Conservation (phyloP, 2,888 invertebrate species). For the Conistra vaccinii region DNA sequence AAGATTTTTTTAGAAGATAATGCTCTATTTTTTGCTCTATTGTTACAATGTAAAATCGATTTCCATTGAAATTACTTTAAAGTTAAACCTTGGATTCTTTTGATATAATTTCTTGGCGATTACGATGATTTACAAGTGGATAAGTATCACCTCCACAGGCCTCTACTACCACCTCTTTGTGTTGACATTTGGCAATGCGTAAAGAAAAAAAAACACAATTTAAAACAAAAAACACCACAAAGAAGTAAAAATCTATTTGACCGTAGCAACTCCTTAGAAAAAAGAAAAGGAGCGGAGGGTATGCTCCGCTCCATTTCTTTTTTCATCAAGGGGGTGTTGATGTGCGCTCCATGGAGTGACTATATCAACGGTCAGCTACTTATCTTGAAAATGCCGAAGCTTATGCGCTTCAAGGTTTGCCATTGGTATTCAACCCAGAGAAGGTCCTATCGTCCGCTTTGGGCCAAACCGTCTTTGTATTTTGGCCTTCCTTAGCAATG, state of each 20-base stretch:
- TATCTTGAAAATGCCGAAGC: not conserved
- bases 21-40: conserved; percentile 33
- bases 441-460: not conserved
- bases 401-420: not conserved
- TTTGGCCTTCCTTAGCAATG: conserved; percentile 7
- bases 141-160: conserved; percentile 20
- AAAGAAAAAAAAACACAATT: not conserved
- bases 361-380: not conserved
- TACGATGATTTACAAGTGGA: not conserved
- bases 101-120: conserved; percentile 21
- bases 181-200: not conserved
- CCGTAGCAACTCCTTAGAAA: not conserved
- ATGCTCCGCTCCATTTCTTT: too few relatives aligned
- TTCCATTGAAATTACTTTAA: conserved; percentile 42
- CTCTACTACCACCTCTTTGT: too few relatives aligned
- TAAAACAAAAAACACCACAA: not conserved
- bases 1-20: conserved; percentile 43
- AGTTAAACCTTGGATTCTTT: conserved; percentile 51
- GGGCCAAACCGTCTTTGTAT: not conserved
- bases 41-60: conserved; percentile 33
- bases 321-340: too few relatives aligned
- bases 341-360: not conserved
- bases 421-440: not conserved
- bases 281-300: not conserved
- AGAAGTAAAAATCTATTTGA: not conserved